phyloP scores from a whole-genome alignment of 2,888 invertebrate species.

The Lamproptera curius region DNA sequence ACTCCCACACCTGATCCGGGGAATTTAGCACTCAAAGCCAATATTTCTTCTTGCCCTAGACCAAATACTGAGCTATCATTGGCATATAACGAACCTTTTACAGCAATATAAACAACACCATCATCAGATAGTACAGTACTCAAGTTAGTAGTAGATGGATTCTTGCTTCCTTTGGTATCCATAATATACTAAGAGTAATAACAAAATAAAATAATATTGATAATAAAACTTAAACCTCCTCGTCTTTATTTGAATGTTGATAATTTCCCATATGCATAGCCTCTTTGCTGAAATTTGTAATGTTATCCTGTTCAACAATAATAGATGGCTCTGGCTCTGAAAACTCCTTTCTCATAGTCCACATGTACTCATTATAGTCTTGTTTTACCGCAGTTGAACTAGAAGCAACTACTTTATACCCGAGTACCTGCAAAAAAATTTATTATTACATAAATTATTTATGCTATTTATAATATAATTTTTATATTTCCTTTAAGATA shows the following conservation, averaged over 20 bases:
- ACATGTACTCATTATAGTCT: constrained; percentile 94
- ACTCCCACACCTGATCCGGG: constrained; percentile 80
- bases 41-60: constrained; percentile 82
- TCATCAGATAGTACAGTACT: constrained; percentile 56
- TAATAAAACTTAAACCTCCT: constrained; percentile 55
- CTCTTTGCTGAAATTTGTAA: constrained; percentile 80
- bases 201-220: constrained; percentile 26
- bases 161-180: constrained; percentile 60
- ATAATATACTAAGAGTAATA: constrained; percentile 38
- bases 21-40: constrained; percentile 84
- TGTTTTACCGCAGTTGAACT: constrained; percentile 91
- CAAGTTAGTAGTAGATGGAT: constrained; percentile 46
- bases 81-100: constrained; percentile 89
- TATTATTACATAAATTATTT: too few relatives aligned
- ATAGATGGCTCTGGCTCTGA: constrained; percentile 87
- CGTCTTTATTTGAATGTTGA: constrained; percentile 64
- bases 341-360: constrained; percentile 95
- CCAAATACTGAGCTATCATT: constrained; percentile 87
- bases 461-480: too few relatives aligned
- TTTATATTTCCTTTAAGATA: too few relatives aligned
- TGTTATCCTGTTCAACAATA: constrained; percentile 79
- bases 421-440: constrained; percentile 83
- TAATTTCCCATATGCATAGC: constrained; percentile 68
- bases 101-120: constrained; percentile 84
- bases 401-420: constrained; percentile 92